Evolutionary conservation across 2,888 invertebrate species (phyloP).

Genomic region (Globia sparganii): DNA sequence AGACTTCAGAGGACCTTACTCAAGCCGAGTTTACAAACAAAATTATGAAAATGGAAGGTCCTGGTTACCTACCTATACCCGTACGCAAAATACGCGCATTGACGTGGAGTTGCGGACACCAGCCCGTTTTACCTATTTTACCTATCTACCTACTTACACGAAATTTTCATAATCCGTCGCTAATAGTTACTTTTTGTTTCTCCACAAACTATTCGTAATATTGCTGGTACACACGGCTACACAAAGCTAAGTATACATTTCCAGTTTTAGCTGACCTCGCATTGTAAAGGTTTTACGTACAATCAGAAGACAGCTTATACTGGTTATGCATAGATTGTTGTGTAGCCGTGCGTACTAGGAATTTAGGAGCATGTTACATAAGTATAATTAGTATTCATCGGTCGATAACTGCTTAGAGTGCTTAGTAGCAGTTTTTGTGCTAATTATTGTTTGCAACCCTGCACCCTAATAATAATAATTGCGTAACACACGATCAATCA

Average conservation of each 20-base stretch:
- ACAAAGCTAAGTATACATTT: no score
- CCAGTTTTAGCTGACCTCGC: no score
- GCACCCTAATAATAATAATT: no score
- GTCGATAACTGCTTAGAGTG: slow-evolving; percentile 15
- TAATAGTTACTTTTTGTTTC: slow-evolving; percentile 5
- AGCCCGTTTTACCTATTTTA: no score
- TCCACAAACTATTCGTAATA: neutral
- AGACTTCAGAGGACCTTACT: slow-evolving; percentile 33
- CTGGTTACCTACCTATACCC: no score
- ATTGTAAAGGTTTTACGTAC: no score
- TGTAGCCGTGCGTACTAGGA: no score
- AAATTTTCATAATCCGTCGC: slow-evolving; percentile 2
- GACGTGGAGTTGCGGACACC: no score
- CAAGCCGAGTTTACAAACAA: slow-evolving; percentile 40
- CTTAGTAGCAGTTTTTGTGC: slow-evolving; percentile 32
- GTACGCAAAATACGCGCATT: no score
- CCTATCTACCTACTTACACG: neutral
- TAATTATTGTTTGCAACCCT: slow-evolving; percentile 4
- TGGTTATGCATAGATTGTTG: no score
- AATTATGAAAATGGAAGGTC: slow-evolving; percentile 28
- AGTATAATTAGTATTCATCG: slow-evolving; percentile 30
- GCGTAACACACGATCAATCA: no score
- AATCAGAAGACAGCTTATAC: no score
- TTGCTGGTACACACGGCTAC: slow-evolving; percentile 8
- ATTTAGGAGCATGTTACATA: neutral